Percentiles rank a stretch among this genome's conserved stretches.
Evolutionary conservation across 2,797 vertebrate genomes (phyloP).

Genomic region (Schizothorax lantsangensis): DNA sequence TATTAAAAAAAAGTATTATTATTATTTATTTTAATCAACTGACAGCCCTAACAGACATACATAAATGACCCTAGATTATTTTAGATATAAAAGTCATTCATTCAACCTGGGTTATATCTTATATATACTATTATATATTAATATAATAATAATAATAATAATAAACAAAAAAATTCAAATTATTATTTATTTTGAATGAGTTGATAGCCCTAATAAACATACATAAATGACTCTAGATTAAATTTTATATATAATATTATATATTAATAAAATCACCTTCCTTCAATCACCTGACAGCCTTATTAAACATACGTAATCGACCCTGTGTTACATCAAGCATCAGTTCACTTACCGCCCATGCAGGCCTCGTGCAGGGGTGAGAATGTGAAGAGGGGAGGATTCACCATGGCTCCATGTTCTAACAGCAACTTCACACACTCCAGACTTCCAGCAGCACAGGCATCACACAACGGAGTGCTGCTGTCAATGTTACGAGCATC

Average conservation of each 20-base stretch:
- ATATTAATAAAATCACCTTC: not conserved
- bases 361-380: constrained; percentile 94
- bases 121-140: not conserved
- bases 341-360: constrained; percentile 81
- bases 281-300: not conserved
- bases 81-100: not conserved
- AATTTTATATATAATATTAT: not conserved
- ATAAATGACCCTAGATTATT: not conserved
- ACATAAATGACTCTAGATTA: not conserved
- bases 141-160: too few relatives aligned
- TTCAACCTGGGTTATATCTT: too few relatives aligned
- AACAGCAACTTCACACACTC: constrained; percentile 87
- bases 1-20: not conserved
- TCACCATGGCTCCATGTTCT: constrained; percentile 85
- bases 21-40: not conserved
- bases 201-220: not conserved
- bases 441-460: constrained; percentile 87
- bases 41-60: not conserved
- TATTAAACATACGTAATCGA: not conserved
- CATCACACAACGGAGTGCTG: constrained; percentile 90
- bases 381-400: constrained; percentile 87
- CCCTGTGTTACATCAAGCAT: not conserved
- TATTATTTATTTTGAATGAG: too few relatives aligned
- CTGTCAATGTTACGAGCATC: constrained; percentile 90
- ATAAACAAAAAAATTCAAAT: too few relatives aligned